Evolutionary conservation across 2,888 invertebrate species (phyloP), one percentile per base, ranked within the genome.

Genomic region (Chaitophorus viminalis): DNA sequence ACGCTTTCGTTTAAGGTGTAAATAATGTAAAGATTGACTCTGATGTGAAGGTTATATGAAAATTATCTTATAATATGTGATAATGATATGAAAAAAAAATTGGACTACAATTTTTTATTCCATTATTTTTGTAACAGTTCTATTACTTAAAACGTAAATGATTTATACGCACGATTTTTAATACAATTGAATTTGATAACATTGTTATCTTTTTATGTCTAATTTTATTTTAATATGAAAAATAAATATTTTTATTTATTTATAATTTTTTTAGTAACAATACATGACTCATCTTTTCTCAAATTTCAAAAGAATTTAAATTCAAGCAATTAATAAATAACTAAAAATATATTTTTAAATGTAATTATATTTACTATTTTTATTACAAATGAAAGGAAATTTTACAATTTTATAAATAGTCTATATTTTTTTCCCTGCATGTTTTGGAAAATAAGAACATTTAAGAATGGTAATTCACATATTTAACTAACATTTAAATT

Each of bases 121-220:
- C 85, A 77, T 85, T 85, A 85, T 85, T 85, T 85, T 85, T 77
- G 75, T 85, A 85, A 68, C 77, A 85, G 68, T 77, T n/a, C n/a
- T 77, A 31, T 77, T 68, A 46, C 54, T 33, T 70, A 70, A 82
- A 82, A 29, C 33, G 17, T 39, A 54, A 72, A 33, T 74, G 6
- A 82, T 74, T 29, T 39, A n/a, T 60, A 75, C 54, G 33, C 33
- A 39, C 75, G 60, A 74, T 72, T 60, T 82, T 82, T 72, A 54
- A 82, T 82, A 36, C 25, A 36, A 75, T 31, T 83, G 36, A 83
- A 83, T 75, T 75, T 17, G 29, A 17, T 31, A 75, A 75, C 60
- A 60, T 29, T 74, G 54, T 83, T 75, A 83, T 83, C 21, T 83
- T 79, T 74, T 82, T 83, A 52, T 60, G 29, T 75, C 75, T 75